phyloP scores from a whole-genome alignment of 2,888 invertebrate genomes.

The Troides aeacus region DNA sequence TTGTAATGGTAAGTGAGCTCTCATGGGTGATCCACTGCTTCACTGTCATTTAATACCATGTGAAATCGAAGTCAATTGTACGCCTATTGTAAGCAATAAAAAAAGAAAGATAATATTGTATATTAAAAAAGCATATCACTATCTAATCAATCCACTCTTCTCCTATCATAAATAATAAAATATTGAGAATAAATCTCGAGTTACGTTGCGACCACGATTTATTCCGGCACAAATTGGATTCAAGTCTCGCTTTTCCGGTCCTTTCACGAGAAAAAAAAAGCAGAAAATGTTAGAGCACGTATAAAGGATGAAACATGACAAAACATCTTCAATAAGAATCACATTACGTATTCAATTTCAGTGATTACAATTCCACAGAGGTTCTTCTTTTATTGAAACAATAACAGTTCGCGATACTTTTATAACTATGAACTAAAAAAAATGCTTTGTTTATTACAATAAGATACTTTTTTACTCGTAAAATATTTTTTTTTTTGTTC shows the following conservation, averaged over 20 bases:
- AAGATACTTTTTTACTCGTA: not conserved
- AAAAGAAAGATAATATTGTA: too few species aligned
- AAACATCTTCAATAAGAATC: slow-evolving; percentile 64
- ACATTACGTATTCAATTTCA: slow-evolving; percentile 53
- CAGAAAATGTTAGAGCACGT: slow-evolving; percentile 72
- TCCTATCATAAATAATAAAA: slow-evolving; percentile 36
- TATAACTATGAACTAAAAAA: not conserved
- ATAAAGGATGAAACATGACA: slow-evolving; percentile 72
- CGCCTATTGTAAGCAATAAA: too few species aligned
- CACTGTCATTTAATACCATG: too few species aligned
- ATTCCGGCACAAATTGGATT: slow-evolving; percentile 76
- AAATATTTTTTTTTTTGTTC: too few species aligned
- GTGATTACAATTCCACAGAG: slow-evolving; percentile 29
- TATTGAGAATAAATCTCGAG: slow-evolving; percentile 71
- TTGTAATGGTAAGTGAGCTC: too few species aligned
- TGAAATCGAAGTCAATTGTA: too few species aligned
- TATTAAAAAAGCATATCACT: slow-evolving; percentile 3
- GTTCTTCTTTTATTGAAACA: slow-evolving; percentile 13
- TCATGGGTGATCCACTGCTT: too few species aligned
- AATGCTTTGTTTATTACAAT: not conserved
- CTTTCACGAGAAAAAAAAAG: slow-evolving; percentile 53
- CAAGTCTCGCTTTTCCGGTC: slow-evolving; percentile 67
- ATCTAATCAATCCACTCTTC: slow-evolving; percentile 11
- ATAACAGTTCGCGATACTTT: slow-evolving; percentile 1
- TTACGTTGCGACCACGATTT: slow-evolving; percentile 70